Base-by-base conservation (phyloP, 1,140 invertebrate genomes). In the Trachelipus rathkii region DNA sequence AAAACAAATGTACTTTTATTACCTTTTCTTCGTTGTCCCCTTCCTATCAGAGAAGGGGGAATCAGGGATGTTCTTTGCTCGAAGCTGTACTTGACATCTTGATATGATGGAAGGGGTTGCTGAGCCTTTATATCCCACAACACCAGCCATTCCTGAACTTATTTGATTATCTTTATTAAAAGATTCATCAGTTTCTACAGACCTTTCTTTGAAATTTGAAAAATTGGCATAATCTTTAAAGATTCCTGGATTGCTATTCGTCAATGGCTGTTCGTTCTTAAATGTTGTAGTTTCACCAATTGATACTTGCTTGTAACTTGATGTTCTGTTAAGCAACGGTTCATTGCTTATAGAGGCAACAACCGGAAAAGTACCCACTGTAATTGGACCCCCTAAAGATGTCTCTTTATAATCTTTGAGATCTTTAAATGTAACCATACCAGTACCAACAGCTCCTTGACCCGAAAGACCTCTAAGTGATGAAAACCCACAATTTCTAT, bases 221-320 rank as follows among this genome's bases (percentile, higher is more conserved):
- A 60, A 60, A 19, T 60, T 60, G 50, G 50, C 19, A 19, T 60
- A 60, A 15, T 60, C 50, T 19, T 60, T 60, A 19, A 15, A 60
- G 50, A 13, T 60, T 60, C 50, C 50, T 19, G 50, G 50, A 15
- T 19, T 60, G 19, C 50, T 60, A 13, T 19, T 13, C 4, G 11
- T 60, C 19, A 60, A 8, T 4, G 50, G 11, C 8, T 60, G 50
- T 2, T 60, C 50, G 11, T 8, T 19, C 11, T 60, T 19, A 8
- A 60, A 60, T 3, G 50, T 60, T 19, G 50, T 60, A 15, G 50
- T 19, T 3, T 19, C 50, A 60, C 50, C 50, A 19, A 60, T 60
- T 13, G 50, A 60, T 60, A 60, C 50, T 19, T 60, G 50, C 50
- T 60, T 60, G 50, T 60, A 60, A 60, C 50, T 60, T 60, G 50